A percentile compares a stretch with the other conserved stretches of the same genome.
Evolutionary conservation across 2,888 invertebrate species (phyloP).

Genomic region (Cryptocheilus praepositus): DNA sequence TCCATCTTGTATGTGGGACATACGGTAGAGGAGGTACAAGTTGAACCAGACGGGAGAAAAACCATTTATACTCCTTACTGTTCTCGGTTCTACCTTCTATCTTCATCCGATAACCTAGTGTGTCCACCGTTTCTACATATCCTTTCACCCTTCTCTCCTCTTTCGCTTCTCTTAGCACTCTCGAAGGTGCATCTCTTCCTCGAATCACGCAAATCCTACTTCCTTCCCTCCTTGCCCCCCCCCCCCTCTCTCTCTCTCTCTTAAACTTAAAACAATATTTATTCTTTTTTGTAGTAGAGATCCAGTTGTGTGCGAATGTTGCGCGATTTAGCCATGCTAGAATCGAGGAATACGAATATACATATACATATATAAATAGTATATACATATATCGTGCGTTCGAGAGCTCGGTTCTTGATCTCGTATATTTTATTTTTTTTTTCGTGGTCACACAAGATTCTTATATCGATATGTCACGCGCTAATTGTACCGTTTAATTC

Average conservation of each 20-base stretch:
- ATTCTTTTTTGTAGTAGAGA: slow-evolving; percentile 34
- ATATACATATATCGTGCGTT: slow-evolving; percentile 15
- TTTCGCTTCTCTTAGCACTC: slow-evolving; percentile 28
- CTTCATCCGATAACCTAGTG: background rate
- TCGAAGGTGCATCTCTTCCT: slow-evolving; percentile 17
- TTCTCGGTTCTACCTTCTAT: slow-evolving; percentile 4
- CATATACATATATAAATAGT: too few species aligned
- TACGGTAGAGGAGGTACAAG: slow-evolving; percentile 11
- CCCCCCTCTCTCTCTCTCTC: background rate
- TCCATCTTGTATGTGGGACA: too few species aligned
- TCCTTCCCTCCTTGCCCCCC: background rate
- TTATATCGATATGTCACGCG: slow-evolving; percentile 34
- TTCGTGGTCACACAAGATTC: slow-evolving; percentile 22
- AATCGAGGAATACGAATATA: slow-evolving; percentile 14
- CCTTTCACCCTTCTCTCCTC: slow-evolving; percentile 14
- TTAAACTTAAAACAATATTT: slow-evolving; percentile 19
- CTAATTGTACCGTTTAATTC: too few species aligned
- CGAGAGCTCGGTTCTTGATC: slow-evolving; percentile 39
- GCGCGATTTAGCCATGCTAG: slow-evolving; percentile 18
- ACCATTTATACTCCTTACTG: slow-evolving; percentile 2
- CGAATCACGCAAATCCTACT: slow-evolving; percentile 21
- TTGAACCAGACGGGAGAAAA: slow-evolving; percentile 18
- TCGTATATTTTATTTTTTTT: slow-evolving; percentile 19
- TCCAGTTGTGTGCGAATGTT: slow-evolving; percentile 20
- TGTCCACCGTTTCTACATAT: too few species aligned